Evolutionary conservation across 2,797 vertebrate species (phyloP), one percentile per base, ranked within the genome.

Genomic region (Clarias fuscus): DNA sequence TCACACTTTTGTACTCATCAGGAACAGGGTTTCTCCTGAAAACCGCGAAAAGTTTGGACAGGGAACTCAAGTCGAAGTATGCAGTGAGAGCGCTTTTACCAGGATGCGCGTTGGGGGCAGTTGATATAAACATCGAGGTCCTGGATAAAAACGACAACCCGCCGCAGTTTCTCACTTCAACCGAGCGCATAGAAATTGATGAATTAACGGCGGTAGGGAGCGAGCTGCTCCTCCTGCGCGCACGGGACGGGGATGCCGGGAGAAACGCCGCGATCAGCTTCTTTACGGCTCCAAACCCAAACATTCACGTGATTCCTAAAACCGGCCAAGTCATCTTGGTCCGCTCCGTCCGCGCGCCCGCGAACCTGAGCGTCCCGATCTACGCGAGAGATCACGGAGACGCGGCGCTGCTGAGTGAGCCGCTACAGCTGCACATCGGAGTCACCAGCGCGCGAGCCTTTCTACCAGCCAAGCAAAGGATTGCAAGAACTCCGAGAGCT

Each of bases 301-400:
- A 88, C 76, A 89, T 96, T 27, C 95, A 95, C 91, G 94, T 96
- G 91, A 94, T 93, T 53, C 94, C 96, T 0, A 92, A 91, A 62
- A 95, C 88, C 82, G 96, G 95, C 1, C 95, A 94, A 90, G 95
- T 96, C 86, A 90, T 91, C 81, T 87, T 95, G 62, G 91, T 93
- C 24, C 90, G 91, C 37, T 94, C 96, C 61, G 91, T 96, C 17
- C 85, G 90, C 61, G 95, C 93, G n/a, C 53, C 92, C 87, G 78
- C 86, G 8, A 90, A 87, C 18, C 86, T 95, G 70, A 90, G 64
- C 1, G 90, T 95, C n/a, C 91, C 89, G 24, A 87, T 95, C 0
- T 91, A 86, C 13, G 95, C 90, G 7, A 91, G 68, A 30, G 95
- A 96, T 87, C 90, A 91, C 40, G 95, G 95, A 3, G 90, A 89